A percentile compares a stretch with the other conserved stretches of the same genome.
Conservation (phyloP, 2,888 invertebrate genomes). For the Conistra vaccinii region DNA sequence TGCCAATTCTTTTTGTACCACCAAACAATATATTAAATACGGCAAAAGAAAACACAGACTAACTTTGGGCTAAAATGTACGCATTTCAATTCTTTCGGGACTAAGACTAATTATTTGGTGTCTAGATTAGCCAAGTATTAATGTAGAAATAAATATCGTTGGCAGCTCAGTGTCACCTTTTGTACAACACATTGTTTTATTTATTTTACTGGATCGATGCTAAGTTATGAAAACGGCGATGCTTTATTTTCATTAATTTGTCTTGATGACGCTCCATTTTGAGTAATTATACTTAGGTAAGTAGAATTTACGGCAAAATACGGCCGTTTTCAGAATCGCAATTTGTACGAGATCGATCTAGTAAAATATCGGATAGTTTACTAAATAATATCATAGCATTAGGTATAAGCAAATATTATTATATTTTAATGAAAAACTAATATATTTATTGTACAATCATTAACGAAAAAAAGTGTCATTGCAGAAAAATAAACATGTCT, state of each 20-base stretch:
- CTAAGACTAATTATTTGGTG: background rate
- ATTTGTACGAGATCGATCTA: background rate
- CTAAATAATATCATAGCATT: constrained; percentile 4
- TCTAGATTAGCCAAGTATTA: background rate
- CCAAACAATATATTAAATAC: background rate
- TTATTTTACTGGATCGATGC: constrained; percentile 21
- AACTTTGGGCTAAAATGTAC: background rate
- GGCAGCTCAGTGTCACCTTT: constrained; percentile 6
- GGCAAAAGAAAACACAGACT: background rate
- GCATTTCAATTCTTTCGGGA: background rate
- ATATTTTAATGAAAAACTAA: constrained; percentile 14
- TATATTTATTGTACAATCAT: constrained; percentile 7
- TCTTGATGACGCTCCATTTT: background rate
- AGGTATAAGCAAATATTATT: constrained; percentile 9
- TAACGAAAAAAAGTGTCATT: constrained; percentile 7
- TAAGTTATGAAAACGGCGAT: background rate
- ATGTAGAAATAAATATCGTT: background rate
- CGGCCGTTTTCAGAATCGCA: background rate
- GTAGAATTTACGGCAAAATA: background rate
- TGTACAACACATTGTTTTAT: constrained; percentile 7
- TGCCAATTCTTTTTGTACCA: constrained; percentile 6
- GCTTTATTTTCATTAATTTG: background rate
- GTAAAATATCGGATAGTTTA: constrained; percentile 36
- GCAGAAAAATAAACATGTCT: background rate
- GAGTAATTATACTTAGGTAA: background rate